A percentile compares a stretch with the other conserved stretches of the same genome.
These are phyloP conservation scores for Melieria picta DNA, from an alignment of 2,888 invertebrate genomes.

Conservation along the genomic window DNA sequence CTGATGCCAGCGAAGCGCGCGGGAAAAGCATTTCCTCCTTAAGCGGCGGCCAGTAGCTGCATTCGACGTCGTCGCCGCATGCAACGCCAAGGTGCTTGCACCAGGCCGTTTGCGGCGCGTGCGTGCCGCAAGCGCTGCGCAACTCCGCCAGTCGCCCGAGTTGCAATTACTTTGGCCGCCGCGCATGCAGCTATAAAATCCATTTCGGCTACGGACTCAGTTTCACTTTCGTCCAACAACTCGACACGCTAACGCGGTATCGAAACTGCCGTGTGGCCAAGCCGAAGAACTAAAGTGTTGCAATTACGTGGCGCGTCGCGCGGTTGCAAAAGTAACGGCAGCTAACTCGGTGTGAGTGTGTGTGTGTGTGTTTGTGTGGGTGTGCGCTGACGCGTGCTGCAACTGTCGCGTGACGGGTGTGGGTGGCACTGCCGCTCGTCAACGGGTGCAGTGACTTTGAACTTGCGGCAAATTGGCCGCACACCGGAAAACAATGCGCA, in stretches of 20 bases:
- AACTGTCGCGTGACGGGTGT: neutral
- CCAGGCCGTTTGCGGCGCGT: constrained; percentile 41
- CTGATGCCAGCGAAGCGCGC: too few relatives aligned
- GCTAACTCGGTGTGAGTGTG: neutral
- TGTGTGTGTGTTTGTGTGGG: neutral
- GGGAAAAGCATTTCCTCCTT: too few relatives aligned
- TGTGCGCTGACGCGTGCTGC: neutral
- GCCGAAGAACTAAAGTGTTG: neutral
- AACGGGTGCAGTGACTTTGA: constrained; percentile 17
- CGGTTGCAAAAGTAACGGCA: neutral
- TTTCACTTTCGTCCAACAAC: constrained; percentile 58
- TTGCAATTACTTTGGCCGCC: neutral
- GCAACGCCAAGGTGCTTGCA: constrained; percentile 46
- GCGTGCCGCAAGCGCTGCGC: neutral
- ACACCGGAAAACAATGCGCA: too few relatives aligned
- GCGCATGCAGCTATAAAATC: constrained; percentile 52
- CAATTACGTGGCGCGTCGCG: neutral
- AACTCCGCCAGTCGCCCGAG: neutral
- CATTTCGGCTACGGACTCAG: constrained; percentile 47
- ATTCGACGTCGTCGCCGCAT: neutral
- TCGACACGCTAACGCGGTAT: constrained; percentile 16
- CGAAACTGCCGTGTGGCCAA: neutral
- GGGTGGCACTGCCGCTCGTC: too few relatives aligned
- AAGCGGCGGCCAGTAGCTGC: neutral
- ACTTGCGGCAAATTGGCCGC: constrained; percentile 8